Conservation (phyloP, 2,797 vertebrate species). For the Menidia menidia region DNA sequence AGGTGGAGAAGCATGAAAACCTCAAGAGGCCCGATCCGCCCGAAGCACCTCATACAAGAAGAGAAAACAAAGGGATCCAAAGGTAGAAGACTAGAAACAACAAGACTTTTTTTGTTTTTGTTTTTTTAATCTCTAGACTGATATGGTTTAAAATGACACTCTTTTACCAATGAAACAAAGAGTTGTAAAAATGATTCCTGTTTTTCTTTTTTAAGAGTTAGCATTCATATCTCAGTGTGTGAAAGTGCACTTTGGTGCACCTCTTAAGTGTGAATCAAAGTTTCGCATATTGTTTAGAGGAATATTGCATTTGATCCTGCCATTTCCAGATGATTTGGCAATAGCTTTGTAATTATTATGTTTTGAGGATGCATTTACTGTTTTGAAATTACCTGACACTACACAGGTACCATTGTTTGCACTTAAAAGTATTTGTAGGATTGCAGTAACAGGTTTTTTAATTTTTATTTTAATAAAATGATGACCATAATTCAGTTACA, state of each 20-base stretch:
- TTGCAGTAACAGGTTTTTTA: conserved; percentile 50
- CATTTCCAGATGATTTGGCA: conserved; percentile 28
- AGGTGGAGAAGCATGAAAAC: conserved; percentile 54
- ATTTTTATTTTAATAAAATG: conserved; percentile 32
- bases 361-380: conserved; percentile 21
- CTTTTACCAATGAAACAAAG: conserved; percentile 56
- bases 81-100: conserved; percentile 56
- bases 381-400: conserved; percentile 43
- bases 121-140: conserved; percentile 35
- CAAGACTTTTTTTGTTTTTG: conserved; percentile 31
- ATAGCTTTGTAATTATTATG: conserved; percentile 35
- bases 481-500: conserved; percentile 34
- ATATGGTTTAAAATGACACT: conserved; percentile 52
- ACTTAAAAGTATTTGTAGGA: conserved; percentile 52
- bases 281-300: conserved; percentile 32
- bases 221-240: conserved; percentile 49
- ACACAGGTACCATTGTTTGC: conserved; percentile 51
- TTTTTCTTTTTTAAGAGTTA: conserved; percentile 67
- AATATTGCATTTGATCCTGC: conserved; percentile 36
- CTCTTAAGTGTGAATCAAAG: conserved; percentile 30
- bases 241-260: conserved; percentile 52
- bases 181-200: conserved; percentile 51
- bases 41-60: conserved; percentile 56
- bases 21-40: conserved; percentile 41
- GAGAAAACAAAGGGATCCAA: conserved; percentile 62